Evolutionary conservation across 2,113 vertebrate species (phyloP).

Genomic region (Heliornis fulica): DNA sequence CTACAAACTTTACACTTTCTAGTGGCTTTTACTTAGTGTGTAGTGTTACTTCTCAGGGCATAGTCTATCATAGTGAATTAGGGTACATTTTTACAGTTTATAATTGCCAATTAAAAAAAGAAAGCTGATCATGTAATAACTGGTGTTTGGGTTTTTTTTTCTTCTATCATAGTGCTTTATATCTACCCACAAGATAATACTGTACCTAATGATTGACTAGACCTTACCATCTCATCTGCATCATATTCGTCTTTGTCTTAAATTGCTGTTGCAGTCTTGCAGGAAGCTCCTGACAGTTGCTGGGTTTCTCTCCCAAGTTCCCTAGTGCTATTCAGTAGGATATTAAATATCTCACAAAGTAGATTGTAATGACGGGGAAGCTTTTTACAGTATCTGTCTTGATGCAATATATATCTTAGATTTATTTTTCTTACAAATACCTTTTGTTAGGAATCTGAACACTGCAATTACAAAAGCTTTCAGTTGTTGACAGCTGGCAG

Average conservation of each 20-base stretch:
- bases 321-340: neutral
- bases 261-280: neutral
- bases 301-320: neutral
- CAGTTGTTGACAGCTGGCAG: neutral
- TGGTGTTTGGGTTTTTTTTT: slow-evolving; percentile 4
- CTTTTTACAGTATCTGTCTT: neutral
- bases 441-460: neutral
- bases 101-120: slow-evolving; percentile 45
- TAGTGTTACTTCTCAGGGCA: slow-evolving; percentile 73
- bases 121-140: slow-evolving; percentile 4
- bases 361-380: neutral
- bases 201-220: neutral
- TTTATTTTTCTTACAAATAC: neutral
- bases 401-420: neutral
- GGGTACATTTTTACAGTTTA: slow-evolving; percentile 57
- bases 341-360: neutral
- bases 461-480: neutral
- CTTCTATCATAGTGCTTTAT: slow-evolving; percentile 39
- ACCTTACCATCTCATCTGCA: neutral
- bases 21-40: slow-evolving; percentile 35
- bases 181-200: slow-evolving; percentile 2
- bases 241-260: neutral
- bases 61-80: slow-evolving; percentile 67
- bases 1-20: slow-evolving; percentile 32
- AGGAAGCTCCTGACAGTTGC: neutral